Base-by-base conservation (phyloP, 2,888 invertebrate genomes). In the Cheiracanthium punctorium region DNA sequence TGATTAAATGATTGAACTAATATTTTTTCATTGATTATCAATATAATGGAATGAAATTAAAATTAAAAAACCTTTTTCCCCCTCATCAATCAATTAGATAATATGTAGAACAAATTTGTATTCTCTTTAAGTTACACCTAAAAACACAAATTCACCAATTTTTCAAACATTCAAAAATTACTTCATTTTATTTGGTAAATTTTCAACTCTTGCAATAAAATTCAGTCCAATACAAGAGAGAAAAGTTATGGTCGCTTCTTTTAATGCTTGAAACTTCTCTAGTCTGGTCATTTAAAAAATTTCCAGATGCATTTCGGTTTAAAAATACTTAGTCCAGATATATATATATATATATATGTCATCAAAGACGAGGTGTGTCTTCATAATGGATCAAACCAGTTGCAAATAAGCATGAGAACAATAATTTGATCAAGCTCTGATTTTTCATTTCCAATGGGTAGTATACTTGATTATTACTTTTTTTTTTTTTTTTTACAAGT, bases 201-300 rank as follows among this genome's bases (percentile, higher is more conserved):
- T 32, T 85, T 85, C 79, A 79, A 73, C 84, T 85, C 84, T 85
- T 85, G 84, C 79, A 85, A 79, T 85, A 79, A 85, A 85, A 85
- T 85, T 29, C 75, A 85, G 84, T 85, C 84, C 79, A 85, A 85
- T 79, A 85, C 84, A 85, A 85, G 84, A 85, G 84, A 69, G 84
- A 85, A 85, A 85, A 74, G 72, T n/a, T 82, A 82, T 32, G 58
- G 82, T 76, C 76, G 72, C 64, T 58, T 12, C 14, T 17, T 14
- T 37, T 48, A 48, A 48, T 48, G 48, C 24, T 58, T 58, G 20
- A 58, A 71, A 76, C 64, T 69, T 74, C 82, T 41, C 64, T 52
- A 65, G 82, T 82, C 76, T 76, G 58, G 76, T 82, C 76, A 72
- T 67, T 82, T 76, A 76, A 37, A n/a, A n/a, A 82, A 76, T 82